Evolutionary conservation across 2,113 vertebrate genomes (phyloP), one percentile per base, ranked within the genome.

Genomic region (Lanius collurio): DNA sequence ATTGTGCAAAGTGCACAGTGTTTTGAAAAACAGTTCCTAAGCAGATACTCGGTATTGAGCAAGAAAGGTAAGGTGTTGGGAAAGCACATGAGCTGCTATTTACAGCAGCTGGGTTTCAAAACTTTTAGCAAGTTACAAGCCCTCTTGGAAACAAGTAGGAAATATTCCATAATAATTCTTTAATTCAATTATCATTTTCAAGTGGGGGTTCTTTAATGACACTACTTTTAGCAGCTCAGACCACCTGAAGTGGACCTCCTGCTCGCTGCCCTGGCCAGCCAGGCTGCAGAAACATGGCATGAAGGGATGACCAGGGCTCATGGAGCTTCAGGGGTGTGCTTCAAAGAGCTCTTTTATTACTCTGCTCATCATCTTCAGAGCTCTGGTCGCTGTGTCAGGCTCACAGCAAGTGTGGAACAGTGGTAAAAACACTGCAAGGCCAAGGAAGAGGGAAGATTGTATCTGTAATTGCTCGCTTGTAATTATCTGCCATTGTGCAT

Each of bases 401-500:
- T 68, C 82, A 16, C 1, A 2, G 76, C 88, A 63, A 93, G 55
- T 1, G 26, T 19, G 64, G 35, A 73, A 39, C n/a, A 11, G 70
- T 8, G 42, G 68, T 37, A 80, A 79, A 77, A 59, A 42, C 53
- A 56, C 64, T 1, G 10, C 9, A 9, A 81, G 69, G 80, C 92
- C 37, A 35, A 56, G 67, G 87, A 80, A 50, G 41, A 86, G 80
- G 52, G 56, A 79, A 44, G 69, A 60, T 22, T 37, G 44, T 56
- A 47, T 16, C 5, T 16, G 44, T 94, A 92, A 95, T 79, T 76
- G 41, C 74, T 87, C 2, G 18, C 57, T 87, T 65, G 69, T 55
- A 87, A 92, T 91, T 93, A 91, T 64, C 76, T 55, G 56, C 89
- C 53, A 26, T 73, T 84, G 89, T 75, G 69, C 76, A 27, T 75